Evolutionary conservation across 2,113 vertebrate genomes (phyloP).

Genomic region (Nicator chloris): DNA sequence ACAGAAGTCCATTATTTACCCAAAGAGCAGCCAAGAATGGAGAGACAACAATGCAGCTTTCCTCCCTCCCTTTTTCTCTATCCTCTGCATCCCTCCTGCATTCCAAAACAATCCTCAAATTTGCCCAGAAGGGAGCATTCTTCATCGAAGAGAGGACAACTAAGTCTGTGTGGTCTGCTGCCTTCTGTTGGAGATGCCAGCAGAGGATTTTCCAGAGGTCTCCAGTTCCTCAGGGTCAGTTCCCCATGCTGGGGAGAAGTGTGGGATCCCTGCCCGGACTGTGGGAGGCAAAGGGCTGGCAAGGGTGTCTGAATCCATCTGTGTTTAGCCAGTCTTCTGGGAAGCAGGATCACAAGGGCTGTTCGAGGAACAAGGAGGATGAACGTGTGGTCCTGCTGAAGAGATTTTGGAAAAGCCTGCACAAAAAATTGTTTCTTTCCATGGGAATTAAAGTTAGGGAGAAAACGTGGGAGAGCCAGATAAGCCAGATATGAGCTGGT

Average conservation of each 20-base stretch:
- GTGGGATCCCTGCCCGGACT: rapidly evolving
- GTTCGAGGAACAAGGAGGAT: background rate
- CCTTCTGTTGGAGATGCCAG: background rate
- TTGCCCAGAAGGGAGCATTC: background rate
- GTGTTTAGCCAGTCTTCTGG: background rate
- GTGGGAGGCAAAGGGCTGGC: background rate
- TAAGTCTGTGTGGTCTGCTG: constrained; percentile 1
- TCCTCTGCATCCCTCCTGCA: background rate
- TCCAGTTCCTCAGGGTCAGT: background rate
- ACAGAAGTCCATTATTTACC: constrained; percentile 41
- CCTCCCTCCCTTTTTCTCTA: background rate
- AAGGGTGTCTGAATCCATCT: background rate
- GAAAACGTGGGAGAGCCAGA: background rate
- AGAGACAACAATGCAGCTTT: background rate
- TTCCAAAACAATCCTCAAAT: background rate
- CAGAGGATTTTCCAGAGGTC: background rate
- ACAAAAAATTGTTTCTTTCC: background rate
- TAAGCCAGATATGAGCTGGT: background rate
- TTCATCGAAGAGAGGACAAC: background rate
- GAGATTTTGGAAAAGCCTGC: background rate
- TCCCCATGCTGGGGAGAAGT: rapidly evolving
- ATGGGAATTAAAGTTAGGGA: background rate
- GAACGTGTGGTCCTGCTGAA: background rate
- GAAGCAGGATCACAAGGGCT: background rate
- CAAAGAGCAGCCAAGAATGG: background rate